Percentiles rank a stretch among this genome's conserved stretches.
Conservation (phyloP, 2,113 vertebrate genomes). For the Cygnus buccinator region DNA sequence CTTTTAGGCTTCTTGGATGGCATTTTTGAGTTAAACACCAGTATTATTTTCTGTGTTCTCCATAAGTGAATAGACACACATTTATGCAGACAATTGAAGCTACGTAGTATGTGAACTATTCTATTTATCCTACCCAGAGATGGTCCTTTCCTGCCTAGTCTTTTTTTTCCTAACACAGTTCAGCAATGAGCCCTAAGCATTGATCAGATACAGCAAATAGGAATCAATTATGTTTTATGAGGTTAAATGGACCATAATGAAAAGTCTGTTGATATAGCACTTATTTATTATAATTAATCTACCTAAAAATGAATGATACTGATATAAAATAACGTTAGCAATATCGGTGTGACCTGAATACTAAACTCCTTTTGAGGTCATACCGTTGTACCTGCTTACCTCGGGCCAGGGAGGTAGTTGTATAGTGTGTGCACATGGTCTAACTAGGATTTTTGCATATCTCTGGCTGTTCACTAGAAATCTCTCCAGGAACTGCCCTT, state of each 20-base stretch:
- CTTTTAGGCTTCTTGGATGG: neutral
- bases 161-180: conserved; percentile 40
- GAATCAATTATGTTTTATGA: conserved; percentile 76
- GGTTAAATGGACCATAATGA: conserved; percentile 73
- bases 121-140: conserved; percentile 17
- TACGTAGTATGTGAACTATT: neutral
- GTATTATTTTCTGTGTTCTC: conserved; percentile 11
- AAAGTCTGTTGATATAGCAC: conserved; percentile 73
- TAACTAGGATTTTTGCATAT: neutral
- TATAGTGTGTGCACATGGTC: neutral
- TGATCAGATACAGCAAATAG: conserved; percentile 71
- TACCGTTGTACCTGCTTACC: neutral
- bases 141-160: conserved; percentile 5
- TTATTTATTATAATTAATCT: conserved; percentile 76
- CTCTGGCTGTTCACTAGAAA: neutral
- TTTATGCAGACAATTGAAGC: conserved; percentile 32
- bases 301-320: conserved; percentile 75
- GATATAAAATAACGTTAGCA: conserved; percentile 64
- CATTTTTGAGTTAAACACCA: conserved; percentile 17
- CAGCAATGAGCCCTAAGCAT: conserved; percentile 60
- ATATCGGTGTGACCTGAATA: conserved; percentile 25
- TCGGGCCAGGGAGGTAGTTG: neutral
- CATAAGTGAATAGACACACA: neutral
- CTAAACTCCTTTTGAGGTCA: conserved; percentile 25
- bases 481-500: neutral